A percentile compares a stretch with the other conserved stretches of the same genome.
These are phyloP conservation scores for Scaptomyza polygonia DNA, from an alignment of 2,888 invertebrate genomes.

Conservation along the genomic window DNA sequence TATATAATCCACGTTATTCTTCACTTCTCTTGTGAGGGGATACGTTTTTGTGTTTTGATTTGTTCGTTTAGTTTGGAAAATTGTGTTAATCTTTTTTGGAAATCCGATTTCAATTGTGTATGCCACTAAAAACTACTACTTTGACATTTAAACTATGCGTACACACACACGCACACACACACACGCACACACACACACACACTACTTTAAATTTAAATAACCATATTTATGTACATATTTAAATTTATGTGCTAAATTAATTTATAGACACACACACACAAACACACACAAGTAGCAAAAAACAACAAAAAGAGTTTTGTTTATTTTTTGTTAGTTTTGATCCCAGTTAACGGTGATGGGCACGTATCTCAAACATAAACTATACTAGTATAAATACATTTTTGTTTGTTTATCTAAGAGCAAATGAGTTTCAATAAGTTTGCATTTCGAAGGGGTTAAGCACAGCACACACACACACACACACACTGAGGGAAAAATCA, in stretches of 20 bases:
- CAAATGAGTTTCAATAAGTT: conserved; percentile 45
- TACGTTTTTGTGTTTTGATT: conserved; percentile 20
- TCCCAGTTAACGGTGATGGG: not conserved
- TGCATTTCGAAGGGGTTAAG: conserved; percentile 49
- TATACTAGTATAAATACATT: not conserved
- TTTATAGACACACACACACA: conserved; percentile 58
- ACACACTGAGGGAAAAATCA: conserved; percentile 7
- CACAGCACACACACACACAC: conserved; percentile 43
- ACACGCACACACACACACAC: conserved; percentile 30
- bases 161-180: conserved; percentile 37
- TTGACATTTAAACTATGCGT: conserved; percentile 42
- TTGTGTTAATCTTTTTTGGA: conserved; percentile 15
- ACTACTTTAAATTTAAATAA: conserved; percentile 52
- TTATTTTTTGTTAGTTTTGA: no score
- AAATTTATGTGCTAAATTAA: conserved; percentile 66
- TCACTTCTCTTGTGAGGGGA: conserved; percentile 23
- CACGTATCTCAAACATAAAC: conserved; percentile 10
- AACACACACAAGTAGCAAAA: conserved; percentile 6
- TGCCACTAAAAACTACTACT: conserved; percentile 74
- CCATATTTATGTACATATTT: conserved; percentile 68
- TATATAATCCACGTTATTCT: conserved; percentile 40
- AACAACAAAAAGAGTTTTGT: no score
- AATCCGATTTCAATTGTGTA: conserved; percentile 70
- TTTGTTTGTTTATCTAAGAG: conserved; percentile 28
- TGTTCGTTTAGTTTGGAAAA: conserved; percentile 4